Conservation (phyloP, 1,140 invertebrate species). For the Atta cephalotes region DNA sequence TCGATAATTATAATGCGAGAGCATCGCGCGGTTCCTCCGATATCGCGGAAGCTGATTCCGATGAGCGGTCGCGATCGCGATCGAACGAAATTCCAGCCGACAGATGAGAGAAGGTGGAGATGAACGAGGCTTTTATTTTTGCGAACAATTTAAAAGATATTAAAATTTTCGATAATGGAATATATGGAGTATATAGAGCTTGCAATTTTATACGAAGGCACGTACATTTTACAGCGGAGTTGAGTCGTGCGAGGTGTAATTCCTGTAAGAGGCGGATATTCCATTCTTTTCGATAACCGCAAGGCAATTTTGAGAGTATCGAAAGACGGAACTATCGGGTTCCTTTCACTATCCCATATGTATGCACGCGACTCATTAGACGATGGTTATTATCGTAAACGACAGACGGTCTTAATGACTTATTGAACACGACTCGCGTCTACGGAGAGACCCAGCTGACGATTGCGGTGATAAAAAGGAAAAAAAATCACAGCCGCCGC, state of each 20-base stretch:
- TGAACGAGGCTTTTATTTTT: not conserved
- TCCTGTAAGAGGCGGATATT: conserved; percentile 34
- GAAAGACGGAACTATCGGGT: conserved; percentile 26
- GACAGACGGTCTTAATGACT: conserved; percentile 17
- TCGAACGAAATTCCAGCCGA: not conserved
- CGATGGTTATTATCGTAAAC: conserved; percentile 19
- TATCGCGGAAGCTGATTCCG: conserved; percentile 46
- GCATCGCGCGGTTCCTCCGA: conserved; percentile 1
- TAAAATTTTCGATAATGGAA: not conserved
- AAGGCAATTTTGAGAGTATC: conserved; percentile 27
- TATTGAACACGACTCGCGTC: conserved; percentile 24
- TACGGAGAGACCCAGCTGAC: conserved; percentile 26
- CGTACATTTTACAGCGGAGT: not conserved
- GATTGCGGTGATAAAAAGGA: not conserved
- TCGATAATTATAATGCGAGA: conserved; percentile 41
- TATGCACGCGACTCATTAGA: conserved; percentile 36
- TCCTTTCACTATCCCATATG: not conserved
- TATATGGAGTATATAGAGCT: not conserved
- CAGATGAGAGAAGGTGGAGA: not conserved
- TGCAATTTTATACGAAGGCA: not conserved
- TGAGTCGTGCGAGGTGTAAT: not conserved
- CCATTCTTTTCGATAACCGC: conserved; percentile 12
- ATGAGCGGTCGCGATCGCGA: not conserved
- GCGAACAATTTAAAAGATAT: not conserved
- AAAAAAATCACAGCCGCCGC: not conserved